Conservation (phyloP, 2,797 vertebrate species). For the Tarsius wallacei region DNA sequence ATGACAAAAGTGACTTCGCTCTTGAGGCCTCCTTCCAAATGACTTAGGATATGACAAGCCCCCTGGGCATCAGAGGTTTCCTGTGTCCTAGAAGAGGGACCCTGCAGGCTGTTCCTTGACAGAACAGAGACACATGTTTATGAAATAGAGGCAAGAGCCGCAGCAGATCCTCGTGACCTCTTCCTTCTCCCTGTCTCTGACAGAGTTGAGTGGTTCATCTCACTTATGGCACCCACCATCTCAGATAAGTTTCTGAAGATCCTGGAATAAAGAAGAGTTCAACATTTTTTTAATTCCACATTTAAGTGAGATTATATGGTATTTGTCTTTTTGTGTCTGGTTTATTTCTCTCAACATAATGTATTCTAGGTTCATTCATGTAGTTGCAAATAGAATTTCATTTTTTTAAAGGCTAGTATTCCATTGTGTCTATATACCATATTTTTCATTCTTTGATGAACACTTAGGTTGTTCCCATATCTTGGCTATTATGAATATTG, state of each 20-base stretch:
- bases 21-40: conserved; percentile 53
- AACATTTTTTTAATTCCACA: not conserved
- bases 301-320: not conserved
- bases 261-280: conserved; percentile 51
- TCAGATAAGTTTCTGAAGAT: conserved; percentile 47
- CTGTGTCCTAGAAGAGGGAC: not conserved
- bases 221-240: not conserved
- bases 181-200: not conserved
- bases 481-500: too few species aligned
- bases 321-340: not conserved
- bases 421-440: not conserved
- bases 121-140: not conserved
- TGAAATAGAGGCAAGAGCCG: not conserved
- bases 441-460: too few species aligned
- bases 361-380: not conserved
- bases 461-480: too few species aligned
- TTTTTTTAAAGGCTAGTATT: not conserved
- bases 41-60: conserved; percentile 37
- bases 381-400: not conserved
- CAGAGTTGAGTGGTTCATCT: not conserved
- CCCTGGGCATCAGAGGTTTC: not conserved
- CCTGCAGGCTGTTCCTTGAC: not conserved
- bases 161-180: not conserved
- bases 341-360: not conserved
- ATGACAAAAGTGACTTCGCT: conserved; percentile 60